phyloP scores from a whole-genome alignment of 2,888 invertebrate genomes.

The Subacronicta megacephala region DNA sequence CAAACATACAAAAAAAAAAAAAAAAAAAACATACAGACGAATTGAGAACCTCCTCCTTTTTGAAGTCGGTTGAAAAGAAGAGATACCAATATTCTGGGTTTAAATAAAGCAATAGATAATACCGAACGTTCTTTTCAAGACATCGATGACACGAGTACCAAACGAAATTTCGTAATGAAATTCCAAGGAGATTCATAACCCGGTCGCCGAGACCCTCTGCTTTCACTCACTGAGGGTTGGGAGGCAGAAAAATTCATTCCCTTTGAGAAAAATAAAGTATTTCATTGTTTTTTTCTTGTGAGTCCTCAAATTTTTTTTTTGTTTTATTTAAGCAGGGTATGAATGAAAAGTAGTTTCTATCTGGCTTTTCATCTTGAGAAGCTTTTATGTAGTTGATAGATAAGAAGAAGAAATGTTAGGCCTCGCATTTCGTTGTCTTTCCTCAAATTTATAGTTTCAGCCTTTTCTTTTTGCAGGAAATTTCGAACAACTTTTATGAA shows the following conservation, averaged over 20 bases:
- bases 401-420: no score
- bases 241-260: slow-evolving; percentile 42
- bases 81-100: slow-evolving; percentile 22
- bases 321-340: slow-evolving; percentile 1
- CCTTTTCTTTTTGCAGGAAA: no score
- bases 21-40: no score
- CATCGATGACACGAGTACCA: slow-evolving; percentile 59
- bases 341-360: slow-evolving; percentile 4
- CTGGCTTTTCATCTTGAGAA: neutral
- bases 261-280: slow-evolving; percentile 41
- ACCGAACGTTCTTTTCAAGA: slow-evolving; percentile 53
- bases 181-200: slow-evolving; percentile 76
- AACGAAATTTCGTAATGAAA: slow-evolving; percentile 77
- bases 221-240: slow-evolving; percentile 58
- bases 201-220: slow-evolving; percentile 38
- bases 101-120: slow-evolving; percentile 36
- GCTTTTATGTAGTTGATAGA: neutral
- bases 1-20: no score
- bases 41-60: no score
- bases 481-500: no score
- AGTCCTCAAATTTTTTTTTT: neutral
- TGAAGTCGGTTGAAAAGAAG: no score
- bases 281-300: slow-evolving; percentile 11
- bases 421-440: no score
- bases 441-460: no score